A percentile compares a stretch with the other conserved stretches of the same genome.
Evolutionary conservation across 1,140 invertebrate species (phyloP).

Genomic region (Drosophila obscura): DNA sequence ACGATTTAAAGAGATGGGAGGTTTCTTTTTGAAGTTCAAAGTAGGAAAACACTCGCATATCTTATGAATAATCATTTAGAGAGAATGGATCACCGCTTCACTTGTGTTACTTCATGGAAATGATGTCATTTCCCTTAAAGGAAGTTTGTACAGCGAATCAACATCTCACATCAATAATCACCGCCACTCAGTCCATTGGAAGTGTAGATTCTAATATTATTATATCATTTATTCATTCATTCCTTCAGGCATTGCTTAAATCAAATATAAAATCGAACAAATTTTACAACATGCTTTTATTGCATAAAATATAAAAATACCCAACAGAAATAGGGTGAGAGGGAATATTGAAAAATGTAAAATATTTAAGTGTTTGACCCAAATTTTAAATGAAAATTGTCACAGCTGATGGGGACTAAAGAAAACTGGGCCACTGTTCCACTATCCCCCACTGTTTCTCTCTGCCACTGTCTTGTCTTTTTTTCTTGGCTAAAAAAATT

Average conservation of each 20-base stretch:
- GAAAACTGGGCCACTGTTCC: constrained; percentile 69
- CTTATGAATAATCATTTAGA: too few species aligned
- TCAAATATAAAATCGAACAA: constrained; percentile 27
- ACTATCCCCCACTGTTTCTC: constrained; percentile 45
- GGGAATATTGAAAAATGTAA: constrained; percentile 27
- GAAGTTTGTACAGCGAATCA: too few species aligned
- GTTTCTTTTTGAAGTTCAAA: too few species aligned
- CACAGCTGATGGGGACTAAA: constrained; percentile 17
- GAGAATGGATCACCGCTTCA: too few species aligned
- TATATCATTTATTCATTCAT: too few species aligned
- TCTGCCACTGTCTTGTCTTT: constrained; percentile 1
- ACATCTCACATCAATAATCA: too few species aligned
- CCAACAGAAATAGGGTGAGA: background rate
- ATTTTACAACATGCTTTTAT: constrained; percentile 16
- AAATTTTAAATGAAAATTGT: constrained; percentile 66
- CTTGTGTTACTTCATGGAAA: too few species aligned
- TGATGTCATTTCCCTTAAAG: too few species aligned
- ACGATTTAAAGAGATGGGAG: too few species aligned
- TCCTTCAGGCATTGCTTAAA: background rate
- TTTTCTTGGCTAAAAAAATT: constrained; percentile 33
- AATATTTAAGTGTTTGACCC: constrained; percentile 42
- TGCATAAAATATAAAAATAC: constrained; percentile 32
- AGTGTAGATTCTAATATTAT: too few species aligned
- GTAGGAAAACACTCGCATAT: too few species aligned
- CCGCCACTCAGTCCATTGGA: too few species aligned